Evolutionary conservation across 2,888 invertebrate genomes (phyloP).

Genomic region (Xestia xanthographa): DNA sequence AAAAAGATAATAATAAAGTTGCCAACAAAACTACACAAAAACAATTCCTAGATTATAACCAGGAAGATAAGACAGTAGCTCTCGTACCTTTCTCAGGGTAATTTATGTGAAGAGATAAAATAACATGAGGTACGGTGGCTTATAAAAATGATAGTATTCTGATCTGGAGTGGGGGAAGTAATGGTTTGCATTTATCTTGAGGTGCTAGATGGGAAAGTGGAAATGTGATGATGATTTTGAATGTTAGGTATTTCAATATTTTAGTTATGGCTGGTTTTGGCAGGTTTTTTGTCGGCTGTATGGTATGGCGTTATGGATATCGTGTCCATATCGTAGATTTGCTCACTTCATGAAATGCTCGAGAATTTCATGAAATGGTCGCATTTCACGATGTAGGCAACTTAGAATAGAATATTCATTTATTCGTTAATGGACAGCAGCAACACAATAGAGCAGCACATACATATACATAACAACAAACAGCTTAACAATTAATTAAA

Average conservation of each 20-base stretch:
- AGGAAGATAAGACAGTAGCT: constrained; percentile 44
- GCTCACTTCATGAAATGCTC: no score
- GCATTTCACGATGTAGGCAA: no score
- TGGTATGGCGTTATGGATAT: no score
- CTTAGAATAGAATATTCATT: no score
- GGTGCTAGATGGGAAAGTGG: background rate
- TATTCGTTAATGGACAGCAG: no score
- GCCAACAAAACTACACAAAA: constrained; percentile 38
- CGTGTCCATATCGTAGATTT: no score
- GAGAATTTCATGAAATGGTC: no score
- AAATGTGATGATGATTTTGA: background rate
- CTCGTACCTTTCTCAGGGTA: constrained; percentile 36
- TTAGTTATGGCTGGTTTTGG: background rate
- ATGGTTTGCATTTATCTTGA: constrained; percentile 47
- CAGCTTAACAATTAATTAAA: no score
- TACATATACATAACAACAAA: no score
- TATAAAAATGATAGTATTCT: constrained; percentile 53
- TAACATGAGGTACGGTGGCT: constrained; percentile 33
- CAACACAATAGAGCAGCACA: no score
- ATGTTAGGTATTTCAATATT: constrained; percentile 6
- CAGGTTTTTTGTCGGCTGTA: background rate
- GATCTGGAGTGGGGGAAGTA: constrained; percentile 29
- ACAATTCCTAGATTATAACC: constrained; percentile 44
- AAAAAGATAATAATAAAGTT: constrained; percentile 35
- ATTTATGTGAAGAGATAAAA: constrained; percentile 53